Conservation (phyloP, 2,888 invertebrate genomes). For the Thymelicus sylvestris region DNA sequence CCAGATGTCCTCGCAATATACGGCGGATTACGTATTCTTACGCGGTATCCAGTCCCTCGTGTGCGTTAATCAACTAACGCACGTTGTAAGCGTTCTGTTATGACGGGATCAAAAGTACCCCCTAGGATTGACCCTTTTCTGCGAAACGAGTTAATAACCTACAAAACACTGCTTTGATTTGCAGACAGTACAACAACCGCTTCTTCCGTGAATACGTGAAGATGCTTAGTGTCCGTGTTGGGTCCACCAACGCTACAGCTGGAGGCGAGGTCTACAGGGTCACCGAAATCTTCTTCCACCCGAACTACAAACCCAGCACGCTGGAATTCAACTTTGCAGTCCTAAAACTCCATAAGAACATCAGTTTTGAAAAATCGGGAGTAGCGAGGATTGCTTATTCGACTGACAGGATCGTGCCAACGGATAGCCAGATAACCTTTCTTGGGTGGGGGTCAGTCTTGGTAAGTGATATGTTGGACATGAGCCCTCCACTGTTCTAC, state of each 20-base stretch:
- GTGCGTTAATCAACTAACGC: too few relatives aligned
- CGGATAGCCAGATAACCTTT: slow-evolving; percentile 63
- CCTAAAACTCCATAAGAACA: slow-evolving; percentile 64
- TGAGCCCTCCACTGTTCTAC: too few relatives aligned
- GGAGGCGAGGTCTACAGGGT: slow-evolving; percentile 67
- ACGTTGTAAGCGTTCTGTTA: too few relatives aligned
- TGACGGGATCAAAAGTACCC: too few relatives aligned
- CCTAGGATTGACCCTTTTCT: too few relatives aligned
- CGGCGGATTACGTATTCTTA: too few relatives aligned
- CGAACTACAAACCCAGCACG: slow-evolving; percentile 74
- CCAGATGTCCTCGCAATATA: too few relatives aligned
- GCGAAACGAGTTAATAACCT: too few relatives aligned
- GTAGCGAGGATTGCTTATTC: slow-evolving; percentile 55
- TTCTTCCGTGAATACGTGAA: slow-evolving; percentile 78
- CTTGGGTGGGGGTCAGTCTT: slow-evolving; percentile 77
- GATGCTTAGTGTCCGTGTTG: slow-evolving; percentile 71
- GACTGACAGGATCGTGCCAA: slow-evolving; percentile 55
- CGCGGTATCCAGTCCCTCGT: too few relatives aligned
- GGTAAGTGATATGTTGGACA: slow-evolving; percentile 53
- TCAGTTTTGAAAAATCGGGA: slow-evolving; percentile 51
- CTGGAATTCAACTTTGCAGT: slow-evolving; percentile 74
- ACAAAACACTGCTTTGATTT: slow-evolving; percentile 8
- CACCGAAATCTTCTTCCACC: slow-evolving; percentile 74
- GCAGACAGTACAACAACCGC: slow-evolving; percentile 77
- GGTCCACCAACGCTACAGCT: slow-evolving; percentile 68